Evolutionary conservation across 1,140 invertebrate species (phyloP), one percentile per base, ranked within the genome.

Genomic region (Procambarus clarkii): DNA sequence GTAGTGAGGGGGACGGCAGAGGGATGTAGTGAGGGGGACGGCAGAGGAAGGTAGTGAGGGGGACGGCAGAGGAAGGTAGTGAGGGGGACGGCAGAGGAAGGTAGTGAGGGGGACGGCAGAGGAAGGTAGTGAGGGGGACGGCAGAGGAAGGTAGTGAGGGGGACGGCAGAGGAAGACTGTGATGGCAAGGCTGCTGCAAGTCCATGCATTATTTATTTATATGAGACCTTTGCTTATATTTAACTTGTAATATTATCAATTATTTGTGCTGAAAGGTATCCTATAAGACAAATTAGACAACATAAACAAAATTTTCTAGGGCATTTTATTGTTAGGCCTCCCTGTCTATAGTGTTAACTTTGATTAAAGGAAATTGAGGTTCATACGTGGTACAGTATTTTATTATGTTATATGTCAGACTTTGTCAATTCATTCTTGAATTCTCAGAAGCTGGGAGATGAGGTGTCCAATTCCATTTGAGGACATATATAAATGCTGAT

Each of bases 71-170:
- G 50, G 76, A 60, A 44, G 45, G 60, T 24, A 77, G 81, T 58
- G 71, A 77, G 77, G 50, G 34, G 71, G 80, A 21, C n/a, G n/a
- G n/a, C 48, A 84, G 88, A 84, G 50, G 76, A 60, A 44, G 45
- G 60, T 24, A 77, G 81, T 58, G 71, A 77, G 77, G 50, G 34
- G 71, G 80, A 21, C n/a, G n/a, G n/a, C 48, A 84, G 88, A 84
- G 50, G 76, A 60, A 44, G 45, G 60, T 24, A 77, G 81, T 58
- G 71, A 77, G 77, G 50, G 34, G 71, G 80, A 21, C n/a, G n/a
- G n/a, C 48, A 84, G 88, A 84, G 50, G 76, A 60, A 44, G 45
- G 60, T 24, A 77, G 81, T 58, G 71, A 77, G 77, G 50, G 34
- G 71, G 80, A 21, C 34, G 1, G 34, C 34, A 34, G 34, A 34